These are phyloP conservation scores for Nicator chloris DNA, from an alignment of 2,113 vertebrate species.

Conservation along the genomic window DNA sequence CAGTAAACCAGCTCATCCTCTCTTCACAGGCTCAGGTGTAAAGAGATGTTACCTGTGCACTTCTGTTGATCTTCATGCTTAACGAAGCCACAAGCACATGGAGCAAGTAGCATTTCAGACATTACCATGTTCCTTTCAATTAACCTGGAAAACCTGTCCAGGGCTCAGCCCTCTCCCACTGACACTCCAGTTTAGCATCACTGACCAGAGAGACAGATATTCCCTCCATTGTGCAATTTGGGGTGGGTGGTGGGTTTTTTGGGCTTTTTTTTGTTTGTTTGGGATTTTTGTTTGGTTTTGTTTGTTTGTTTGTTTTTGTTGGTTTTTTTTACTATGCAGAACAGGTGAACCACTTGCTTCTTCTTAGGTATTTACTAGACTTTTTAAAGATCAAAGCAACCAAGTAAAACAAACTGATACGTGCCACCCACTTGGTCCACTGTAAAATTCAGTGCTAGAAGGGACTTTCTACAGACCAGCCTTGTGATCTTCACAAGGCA, in stretches of 20 bases:
- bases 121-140: fast-evolving
- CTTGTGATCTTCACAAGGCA: neutral
- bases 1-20: neutral
- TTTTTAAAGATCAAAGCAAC: neutral
- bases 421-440: neutral
- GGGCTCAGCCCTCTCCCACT: neutral
- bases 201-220: neutral
- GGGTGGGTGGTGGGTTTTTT: neutral
- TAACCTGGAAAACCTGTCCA: neutral
- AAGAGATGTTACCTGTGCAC: neutral
- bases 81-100: neutral
- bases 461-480: neutral
- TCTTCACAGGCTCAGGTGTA: neutral
- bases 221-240: neutral
- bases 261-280: too few species aligned
- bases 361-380: neutral
- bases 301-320: too few species aligned
- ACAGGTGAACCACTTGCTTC: neutral
- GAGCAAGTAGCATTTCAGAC: neutral
- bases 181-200: neutral
- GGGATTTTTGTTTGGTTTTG: too few species aligned
- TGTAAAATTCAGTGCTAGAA: neutral
- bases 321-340: neutral
- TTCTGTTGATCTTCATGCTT: neutral
- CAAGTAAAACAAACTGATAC: neutral